Conservation (phyloP, 2,888 invertebrate genomes). For the Agrochola circellaris region DNA sequence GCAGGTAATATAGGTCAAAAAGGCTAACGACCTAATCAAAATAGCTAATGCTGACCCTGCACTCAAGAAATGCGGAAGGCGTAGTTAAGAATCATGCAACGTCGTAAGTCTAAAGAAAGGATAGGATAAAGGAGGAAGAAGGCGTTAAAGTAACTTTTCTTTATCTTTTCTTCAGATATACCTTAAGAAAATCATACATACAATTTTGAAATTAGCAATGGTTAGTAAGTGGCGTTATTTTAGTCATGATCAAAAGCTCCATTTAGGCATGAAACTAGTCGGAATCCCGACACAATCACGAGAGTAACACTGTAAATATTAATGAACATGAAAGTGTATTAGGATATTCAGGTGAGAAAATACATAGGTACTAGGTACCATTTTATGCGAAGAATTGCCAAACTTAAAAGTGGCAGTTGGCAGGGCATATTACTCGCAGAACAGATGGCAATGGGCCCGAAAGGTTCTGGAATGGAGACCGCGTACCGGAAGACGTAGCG, state of each 20-base stretch:
- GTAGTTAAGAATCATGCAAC: conserved; percentile 35
- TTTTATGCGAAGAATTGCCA: too few species aligned
- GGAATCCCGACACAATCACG: neutral
- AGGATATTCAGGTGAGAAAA: neutral
- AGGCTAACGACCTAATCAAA: conserved; percentile 51
- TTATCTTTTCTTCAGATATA: neutral
- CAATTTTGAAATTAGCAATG: neutral
- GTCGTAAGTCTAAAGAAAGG: conserved; percentile 6
- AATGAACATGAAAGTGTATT: neutral
- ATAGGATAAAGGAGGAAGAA: neutral
- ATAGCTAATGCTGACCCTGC: conserved; percentile 53
- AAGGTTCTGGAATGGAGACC: too few species aligned
- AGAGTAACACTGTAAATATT: neutral
- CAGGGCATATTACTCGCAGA: too few species aligned
- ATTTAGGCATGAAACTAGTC: too few species aligned
- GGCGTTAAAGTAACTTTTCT: too few species aligned
- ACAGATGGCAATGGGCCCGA: too few species aligned
- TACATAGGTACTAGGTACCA: neutral
- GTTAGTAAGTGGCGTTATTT: neutral
- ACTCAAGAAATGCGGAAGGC: conserved; percentile 43
- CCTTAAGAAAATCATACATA: neutral
- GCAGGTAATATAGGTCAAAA: conserved; percentile 19
- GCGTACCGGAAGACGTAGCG: too few species aligned
- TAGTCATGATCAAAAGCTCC: too few species aligned
- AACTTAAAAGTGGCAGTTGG: too few species aligned